phyloP scores from a whole-genome alignment of 2,888 invertebrate genomes.

The Muscina levida region DNA sequence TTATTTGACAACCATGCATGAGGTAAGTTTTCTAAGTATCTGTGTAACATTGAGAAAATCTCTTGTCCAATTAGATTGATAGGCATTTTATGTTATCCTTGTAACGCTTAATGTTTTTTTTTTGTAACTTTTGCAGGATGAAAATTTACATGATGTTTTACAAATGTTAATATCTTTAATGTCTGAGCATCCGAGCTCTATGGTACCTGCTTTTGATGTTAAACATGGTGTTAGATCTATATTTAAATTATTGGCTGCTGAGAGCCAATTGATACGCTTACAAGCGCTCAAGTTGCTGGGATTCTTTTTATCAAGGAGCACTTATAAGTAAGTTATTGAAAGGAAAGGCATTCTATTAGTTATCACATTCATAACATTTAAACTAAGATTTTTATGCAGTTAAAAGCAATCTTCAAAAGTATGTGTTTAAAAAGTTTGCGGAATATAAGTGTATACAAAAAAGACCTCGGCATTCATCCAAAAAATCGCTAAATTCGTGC shows the following conservation, averaged over 20 bases:
- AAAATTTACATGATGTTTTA: constrained; percentile 98
- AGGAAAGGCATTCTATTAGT: too few species aligned
- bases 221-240: constrained; percentile 98
- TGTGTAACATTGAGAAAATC: too few species aligned
- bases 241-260: constrained; percentile 97
- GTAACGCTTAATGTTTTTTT: too few species aligned
- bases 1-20: constrained; percentile 98
- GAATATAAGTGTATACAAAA: too few species aligned
- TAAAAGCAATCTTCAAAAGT: too few species aligned
- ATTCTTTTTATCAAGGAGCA: constrained; percentile 98
- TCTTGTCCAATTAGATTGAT: too few species aligned
- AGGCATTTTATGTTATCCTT: too few species aligned
- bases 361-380: too few species aligned
- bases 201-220: constrained; percentile 99
- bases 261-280: constrained; percentile 96
- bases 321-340: constrained; percentile 97
- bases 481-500: too few species aligned
- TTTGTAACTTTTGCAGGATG: constrained; percentile 84
- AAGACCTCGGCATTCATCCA: too few species aligned
- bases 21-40: constrained; percentile 83
- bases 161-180: constrained; percentile 98
- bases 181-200: constrained; percentile 98
- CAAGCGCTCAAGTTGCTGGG: constrained; percentile 98
- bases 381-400: too few species aligned
- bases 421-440: too few species aligned